phyloP scores from a whole-genome alignment of 2,797 vertebrate genomes.

The Simalia tracyae region DNA sequence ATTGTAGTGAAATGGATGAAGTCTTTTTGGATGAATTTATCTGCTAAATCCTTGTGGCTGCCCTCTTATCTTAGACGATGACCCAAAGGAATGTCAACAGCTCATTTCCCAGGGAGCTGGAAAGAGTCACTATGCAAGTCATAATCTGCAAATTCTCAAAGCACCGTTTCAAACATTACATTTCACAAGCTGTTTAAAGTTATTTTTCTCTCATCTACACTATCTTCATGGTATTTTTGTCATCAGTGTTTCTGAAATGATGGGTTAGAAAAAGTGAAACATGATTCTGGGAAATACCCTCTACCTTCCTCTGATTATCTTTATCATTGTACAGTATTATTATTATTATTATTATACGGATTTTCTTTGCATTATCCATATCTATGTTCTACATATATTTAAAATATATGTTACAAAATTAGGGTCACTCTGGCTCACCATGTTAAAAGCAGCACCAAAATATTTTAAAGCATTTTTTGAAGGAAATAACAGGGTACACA shows the following conservation, averaged over 20 bases:
- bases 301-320: neutral
- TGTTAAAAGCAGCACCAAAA: neutral
- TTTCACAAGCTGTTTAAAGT: constrained; percentile 79
- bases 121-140: constrained; percentile 75
- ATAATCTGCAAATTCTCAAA: constrained; percentile 84
- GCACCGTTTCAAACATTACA: constrained; percentile 80
- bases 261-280: constrained; percentile 60
- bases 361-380: neutral
- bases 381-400: neutral
- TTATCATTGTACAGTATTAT: neutral
- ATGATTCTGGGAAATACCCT: constrained; percentile 47
- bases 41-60: constrained; percentile 86
- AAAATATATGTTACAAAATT: constrained; percentile 33
- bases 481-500: constrained; percentile 29
- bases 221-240: constrained; percentile 65
- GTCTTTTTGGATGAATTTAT: constrained; percentile 86
- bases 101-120: constrained; percentile 87
- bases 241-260: constrained; percentile 63
- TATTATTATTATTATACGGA: neutral
- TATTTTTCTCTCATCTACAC: constrained; percentile 71
- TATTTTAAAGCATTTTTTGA: neutral
- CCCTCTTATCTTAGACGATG: constrained; percentile 85
- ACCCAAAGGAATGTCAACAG: constrained; percentile 94
- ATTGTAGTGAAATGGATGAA: constrained; percentile 81
- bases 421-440: constrained; percentile 25